A percentile compares a stretch with the other conserved stretches of the same genome.
Conservation (phyloP, 1,140 invertebrate genomes). For the Linepithema humile region DNA sequence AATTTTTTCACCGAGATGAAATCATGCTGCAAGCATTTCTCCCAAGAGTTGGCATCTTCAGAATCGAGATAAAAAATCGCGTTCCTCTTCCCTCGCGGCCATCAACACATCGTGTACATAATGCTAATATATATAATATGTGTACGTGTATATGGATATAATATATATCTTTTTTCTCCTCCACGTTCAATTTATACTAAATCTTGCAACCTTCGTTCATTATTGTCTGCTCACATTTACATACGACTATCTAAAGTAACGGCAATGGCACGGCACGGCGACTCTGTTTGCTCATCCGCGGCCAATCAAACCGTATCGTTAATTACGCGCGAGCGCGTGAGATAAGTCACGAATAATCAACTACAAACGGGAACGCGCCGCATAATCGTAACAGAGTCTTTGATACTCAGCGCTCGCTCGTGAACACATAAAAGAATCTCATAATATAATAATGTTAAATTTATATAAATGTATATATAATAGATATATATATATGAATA, state of each 20-base stretch:
- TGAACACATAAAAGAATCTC: constrained; percentile 61
- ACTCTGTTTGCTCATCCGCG: constrained; percentile 9
- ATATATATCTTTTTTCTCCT: constrained; percentile 52
- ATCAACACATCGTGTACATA: constrained; percentile 9
- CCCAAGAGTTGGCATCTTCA: not conserved
- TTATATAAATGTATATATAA: constrained; percentile 22
- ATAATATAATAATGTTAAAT: constrained; percentile 37
- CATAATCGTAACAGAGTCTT: constrained; percentile 16
- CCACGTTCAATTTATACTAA: constrained; percentile 68
- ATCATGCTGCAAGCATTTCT: not conserved
- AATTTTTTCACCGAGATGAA: constrained; percentile 1
- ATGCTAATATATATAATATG: constrained; percentile 25
- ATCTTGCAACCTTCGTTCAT: constrained; percentile 74
- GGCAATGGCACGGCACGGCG: constrained; percentile 19
- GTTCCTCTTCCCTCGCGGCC: constrained; percentile 24
- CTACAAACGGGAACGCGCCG: constrained; percentile 21
- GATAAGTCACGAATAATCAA: constrained; percentile 58
- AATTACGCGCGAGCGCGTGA: constrained; percentile 10
- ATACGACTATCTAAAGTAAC: constrained; percentile 76
- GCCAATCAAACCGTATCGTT: constrained; percentile 24
- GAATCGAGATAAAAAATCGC: not conserved
- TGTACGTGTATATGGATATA: constrained; percentile 55
- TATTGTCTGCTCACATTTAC: constrained; percentile 84
- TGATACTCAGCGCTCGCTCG: not conserved
- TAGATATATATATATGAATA: constrained; percentile 37